Base-by-base conservation (phyloP, 2,113 vertebrate genomes). In the Egretta garzetta region DNA sequence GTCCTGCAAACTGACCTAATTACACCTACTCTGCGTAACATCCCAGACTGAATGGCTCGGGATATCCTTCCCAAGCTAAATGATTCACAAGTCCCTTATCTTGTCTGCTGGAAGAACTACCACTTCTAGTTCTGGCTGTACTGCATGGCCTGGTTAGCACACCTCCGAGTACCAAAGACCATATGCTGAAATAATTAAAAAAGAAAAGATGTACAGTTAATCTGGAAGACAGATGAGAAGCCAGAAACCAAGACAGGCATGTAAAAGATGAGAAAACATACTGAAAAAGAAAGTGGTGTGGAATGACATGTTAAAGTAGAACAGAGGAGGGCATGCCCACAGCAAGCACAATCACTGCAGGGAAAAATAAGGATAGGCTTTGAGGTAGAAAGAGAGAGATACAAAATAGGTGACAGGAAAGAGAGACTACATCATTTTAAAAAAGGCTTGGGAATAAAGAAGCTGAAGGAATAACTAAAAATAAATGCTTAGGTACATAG, bases 401-500 rank as follows among this genome's bases (percentile, higher is more conserved):
- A 80, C 33, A 88, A 53, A 82, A 82, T 3, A 56, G 66, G 59
- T 80, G 53, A 80, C 58, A 72, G 39, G 33, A 88, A 79, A 81
- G 22, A 75, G 33, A 88, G 32, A 28, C 62, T 68, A 64, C 30
- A 43, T 35, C 8, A 88, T 86, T 66, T 91, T 49, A 94, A 59
- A 89, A 84, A 23, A 86, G 37, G 49, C 67, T 33, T 58, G 35
- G 83, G 52, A 97, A 93, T 55, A 88, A 86, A 87, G 41, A 79
- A 64, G n/a, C 76, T 60, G 35, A 96, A 35, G 50, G n/a, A 43
- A 53, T 77, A 95, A 83, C 94, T 96, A 93, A 97, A 98, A 95
- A 93, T 93, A 97, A 90, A 93, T 88, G 26, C 74, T 91, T 88
- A 92, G 71, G 74, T 87, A 97, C 39, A 43, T 64, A 88, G 59